phyloP scores from a whole-genome alignment of 2,797 vertebrate species.

The Spondyliosoma cantharus region DNA sequence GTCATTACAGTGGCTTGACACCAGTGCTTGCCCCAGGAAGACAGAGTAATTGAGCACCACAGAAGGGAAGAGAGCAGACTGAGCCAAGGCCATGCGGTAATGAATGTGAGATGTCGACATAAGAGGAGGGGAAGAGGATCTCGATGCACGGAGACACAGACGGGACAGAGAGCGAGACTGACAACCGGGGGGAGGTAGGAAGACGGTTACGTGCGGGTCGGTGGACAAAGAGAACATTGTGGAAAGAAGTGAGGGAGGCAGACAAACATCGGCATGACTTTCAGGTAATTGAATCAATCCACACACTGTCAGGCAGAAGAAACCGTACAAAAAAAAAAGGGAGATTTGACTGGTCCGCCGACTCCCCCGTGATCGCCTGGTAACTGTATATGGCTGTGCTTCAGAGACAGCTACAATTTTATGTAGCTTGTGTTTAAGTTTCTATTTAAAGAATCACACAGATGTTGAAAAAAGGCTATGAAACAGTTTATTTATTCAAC shows the following conservation, averaged over 20 bases:
- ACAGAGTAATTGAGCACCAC: conserved; percentile 95
- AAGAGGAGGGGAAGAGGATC: conserved; percentile 75
- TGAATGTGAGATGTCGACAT: conserved; percentile 94
- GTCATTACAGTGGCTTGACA: conserved; percentile 98
- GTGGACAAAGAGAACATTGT: conserved; percentile 44
- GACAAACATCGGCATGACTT: conserved; percentile 61
- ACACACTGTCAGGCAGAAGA: conserved; percentile 58
- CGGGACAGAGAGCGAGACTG: conserved; percentile 53
- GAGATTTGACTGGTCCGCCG: background rate
- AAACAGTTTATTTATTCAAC: background rate
- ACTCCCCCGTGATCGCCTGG: conserved; percentile 9
- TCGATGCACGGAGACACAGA: conserved; percentile 44
- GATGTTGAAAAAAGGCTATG: background rate
- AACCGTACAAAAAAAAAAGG: conserved; percentile 18
- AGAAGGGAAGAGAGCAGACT: conserved; percentile 84
- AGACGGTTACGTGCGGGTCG: conserved; percentile 34
- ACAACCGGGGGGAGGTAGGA: conserved; percentile 36
- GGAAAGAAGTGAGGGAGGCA: conserved; percentile 20
- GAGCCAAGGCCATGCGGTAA: conserved; percentile 94
- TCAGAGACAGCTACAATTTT: conserved; percentile 1
- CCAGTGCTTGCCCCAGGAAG: conserved; percentile 90
- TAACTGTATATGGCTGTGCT: background rate
- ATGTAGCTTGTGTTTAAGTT: background rate
- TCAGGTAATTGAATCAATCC: conserved; percentile 70
- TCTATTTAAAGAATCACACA: background rate